Evolutionary conservation across 2,797 vertebrate genomes (phyloP).

Genomic region (Holocentrus rufus): DNA sequence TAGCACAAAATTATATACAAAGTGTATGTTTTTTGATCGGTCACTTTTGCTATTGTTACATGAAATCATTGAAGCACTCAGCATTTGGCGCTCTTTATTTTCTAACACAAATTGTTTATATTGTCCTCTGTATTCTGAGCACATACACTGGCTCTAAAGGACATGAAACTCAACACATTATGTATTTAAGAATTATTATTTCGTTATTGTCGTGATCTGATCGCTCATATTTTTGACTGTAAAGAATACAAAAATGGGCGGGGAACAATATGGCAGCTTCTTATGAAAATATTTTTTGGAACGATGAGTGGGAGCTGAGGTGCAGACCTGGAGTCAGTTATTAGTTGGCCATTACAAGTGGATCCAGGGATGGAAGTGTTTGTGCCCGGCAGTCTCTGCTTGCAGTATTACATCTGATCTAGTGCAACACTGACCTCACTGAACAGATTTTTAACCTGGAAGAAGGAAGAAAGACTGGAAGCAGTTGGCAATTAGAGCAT

Average conservation of each 20-base stretch:
- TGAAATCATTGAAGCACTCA: neutral
- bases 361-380: neutral
- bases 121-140: neutral
- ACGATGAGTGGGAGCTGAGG: neutral
- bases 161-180: no score
- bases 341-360: neutral
- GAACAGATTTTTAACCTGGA: neutral
- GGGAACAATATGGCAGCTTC: neutral
- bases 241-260: neutral
- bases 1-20: no score
- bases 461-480: neutral
- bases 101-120: neutral
- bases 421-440: neutral
- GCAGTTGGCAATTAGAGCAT: neutral
- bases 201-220: no score
- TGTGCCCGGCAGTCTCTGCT: neutral
- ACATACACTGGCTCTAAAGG: neutral
- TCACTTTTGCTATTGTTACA: no score
- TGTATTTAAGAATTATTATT: no score
- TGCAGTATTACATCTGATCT: neutral
- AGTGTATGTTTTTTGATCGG: no score
- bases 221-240: neutral
- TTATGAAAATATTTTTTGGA: neutral
- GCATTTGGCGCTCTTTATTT: neutral
- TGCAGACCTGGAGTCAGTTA: neutral